Evolutionary conservation across 2,888 invertebrate genomes (phyloP).

Genomic region (Tromatobia lineatoria): DNA sequence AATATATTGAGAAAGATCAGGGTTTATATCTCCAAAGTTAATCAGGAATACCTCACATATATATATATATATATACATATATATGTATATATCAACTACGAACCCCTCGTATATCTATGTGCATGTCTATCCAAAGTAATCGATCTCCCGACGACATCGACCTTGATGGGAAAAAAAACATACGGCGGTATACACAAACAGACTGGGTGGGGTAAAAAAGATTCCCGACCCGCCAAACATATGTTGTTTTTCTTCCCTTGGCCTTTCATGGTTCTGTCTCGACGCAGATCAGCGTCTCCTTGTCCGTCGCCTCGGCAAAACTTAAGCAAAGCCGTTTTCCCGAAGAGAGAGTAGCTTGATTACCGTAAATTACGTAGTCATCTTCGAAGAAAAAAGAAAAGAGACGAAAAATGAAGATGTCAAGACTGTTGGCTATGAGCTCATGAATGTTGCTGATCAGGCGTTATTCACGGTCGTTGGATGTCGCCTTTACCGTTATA

Average conservation of each 20-base stretch:
- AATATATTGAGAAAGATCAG: too few relatives aligned
- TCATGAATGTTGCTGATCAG: constrained; percentile 58
- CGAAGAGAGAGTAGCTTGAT: constrained; percentile 18
- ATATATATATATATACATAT: background rate
- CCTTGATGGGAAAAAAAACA: constrained; percentile 21
- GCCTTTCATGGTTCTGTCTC: background rate
- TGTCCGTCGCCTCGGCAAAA: background rate
- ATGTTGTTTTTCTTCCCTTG: constrained; percentile 10
- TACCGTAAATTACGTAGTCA: constrained; percentile 37
- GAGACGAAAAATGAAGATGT: background rate
- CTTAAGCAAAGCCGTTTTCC: background rate
- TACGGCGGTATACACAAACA: constrained; percentile 2
- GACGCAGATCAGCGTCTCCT: background rate
- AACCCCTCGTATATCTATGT: background rate
- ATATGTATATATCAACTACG: background rate
- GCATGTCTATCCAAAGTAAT: background rate
- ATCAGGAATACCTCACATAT: too few relatives aligned
- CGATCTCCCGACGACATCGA: constrained; percentile 20
- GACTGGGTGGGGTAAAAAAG: background rate
- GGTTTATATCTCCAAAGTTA: too few relatives aligned
- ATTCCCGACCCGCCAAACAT: constrained; percentile 24
- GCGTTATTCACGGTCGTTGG: constrained; percentile 41
- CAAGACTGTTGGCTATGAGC: background rate
- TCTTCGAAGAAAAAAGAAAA: background rate
- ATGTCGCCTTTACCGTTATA: background rate